phyloP scores from a whole-genome alignment of 2,113 vertebrate species.

The Dermatemys mawii region DNA sequence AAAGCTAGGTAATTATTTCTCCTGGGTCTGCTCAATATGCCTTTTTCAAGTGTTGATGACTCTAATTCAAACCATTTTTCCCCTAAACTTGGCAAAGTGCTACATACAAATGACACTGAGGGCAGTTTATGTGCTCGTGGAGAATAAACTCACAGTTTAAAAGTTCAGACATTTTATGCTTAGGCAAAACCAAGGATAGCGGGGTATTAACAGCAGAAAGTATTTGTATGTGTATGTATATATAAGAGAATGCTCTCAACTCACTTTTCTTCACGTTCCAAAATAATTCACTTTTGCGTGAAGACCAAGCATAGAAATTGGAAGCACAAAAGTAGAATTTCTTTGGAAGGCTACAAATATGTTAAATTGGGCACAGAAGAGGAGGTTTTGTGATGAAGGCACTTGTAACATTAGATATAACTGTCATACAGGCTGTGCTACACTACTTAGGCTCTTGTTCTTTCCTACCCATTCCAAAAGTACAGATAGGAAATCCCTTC shows the following conservation, averaged over 20 bases:
- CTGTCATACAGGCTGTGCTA: neutral
- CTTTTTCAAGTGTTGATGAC: constrained; percentile 25
- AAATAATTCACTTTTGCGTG: neutral
- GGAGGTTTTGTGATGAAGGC: neutral
- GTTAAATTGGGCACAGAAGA: neutral
- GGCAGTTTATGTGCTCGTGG: neutral
- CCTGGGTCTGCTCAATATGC: neutral
- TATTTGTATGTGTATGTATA: neutral
- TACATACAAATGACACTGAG: constrained; percentile 16
- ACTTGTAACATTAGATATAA: neutral
- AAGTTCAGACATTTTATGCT: neutral
- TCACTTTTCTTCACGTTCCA: neutral
- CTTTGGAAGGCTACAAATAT: neutral
- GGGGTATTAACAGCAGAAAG: neutral
- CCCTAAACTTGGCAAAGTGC: neutral
- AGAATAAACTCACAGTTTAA: constrained; percentile 12
- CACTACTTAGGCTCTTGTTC: neutral
- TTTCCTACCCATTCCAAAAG: neutral
- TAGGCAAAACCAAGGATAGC: neutral
- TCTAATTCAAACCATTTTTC: neutral
- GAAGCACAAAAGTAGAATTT: neutral
- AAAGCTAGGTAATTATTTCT: constrained; percentile 12
- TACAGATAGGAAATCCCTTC: neutral
- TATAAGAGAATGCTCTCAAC: neutral
- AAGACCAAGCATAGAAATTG: neutral